Percentiles rank a stretch among this genome's conserved stretches.
Conservation (phyloP, 2,113 vertebrate genomes). For the Heterochromis multidens region DNA sequence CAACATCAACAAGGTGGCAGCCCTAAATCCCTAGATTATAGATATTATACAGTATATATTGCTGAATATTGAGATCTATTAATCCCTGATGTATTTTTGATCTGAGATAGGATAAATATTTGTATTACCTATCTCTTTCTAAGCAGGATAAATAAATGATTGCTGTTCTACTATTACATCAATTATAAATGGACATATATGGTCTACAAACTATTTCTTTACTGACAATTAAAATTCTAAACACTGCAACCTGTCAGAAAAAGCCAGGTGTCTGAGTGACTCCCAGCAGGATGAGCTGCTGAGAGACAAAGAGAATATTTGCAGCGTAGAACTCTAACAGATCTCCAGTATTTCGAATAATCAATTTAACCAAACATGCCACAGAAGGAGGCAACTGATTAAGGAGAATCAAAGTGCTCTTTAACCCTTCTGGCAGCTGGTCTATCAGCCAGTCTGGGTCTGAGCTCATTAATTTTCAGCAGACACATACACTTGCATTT, state of each 20-base stretch:
- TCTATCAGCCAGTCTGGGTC: not conserved
- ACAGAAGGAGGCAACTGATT: slow-evolving; percentile 23
- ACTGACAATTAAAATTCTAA: slow-evolving; percentile 1
- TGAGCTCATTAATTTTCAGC: slow-evolving; percentile 20
- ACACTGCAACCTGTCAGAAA: not conserved
- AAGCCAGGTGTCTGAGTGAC: not conserved
- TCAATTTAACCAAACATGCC: slow-evolving; percentile 5
- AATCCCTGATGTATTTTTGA: not conserved
- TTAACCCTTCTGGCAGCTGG: slow-evolving; percentile 22
- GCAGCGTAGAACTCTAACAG: not conserved
- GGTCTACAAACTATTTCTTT: not conserved
- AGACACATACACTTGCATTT: not conserved
- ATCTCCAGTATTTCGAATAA: slow-evolving; percentile 15
- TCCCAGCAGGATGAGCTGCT: slow-evolving; percentile 1
- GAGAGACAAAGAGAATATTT: not conserved
- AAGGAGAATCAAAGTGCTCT: slow-evolving; percentile 30
- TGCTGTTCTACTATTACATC: not conserved
- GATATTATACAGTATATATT: not conserved
- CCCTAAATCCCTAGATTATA: not conserved
- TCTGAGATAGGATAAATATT: not conserved
- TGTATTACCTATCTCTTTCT: not conserved
- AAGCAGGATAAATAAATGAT: not conserved
- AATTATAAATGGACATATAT: not conserved
- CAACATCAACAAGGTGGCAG: not conserved
- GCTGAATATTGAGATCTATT: not conserved